A percentile compares a stretch with the other conserved stretches of the same genome.
phyloP scores from a whole-genome alignment of 1,140 invertebrate genomes.

The Caenorhabditis inopinata region DNA sequence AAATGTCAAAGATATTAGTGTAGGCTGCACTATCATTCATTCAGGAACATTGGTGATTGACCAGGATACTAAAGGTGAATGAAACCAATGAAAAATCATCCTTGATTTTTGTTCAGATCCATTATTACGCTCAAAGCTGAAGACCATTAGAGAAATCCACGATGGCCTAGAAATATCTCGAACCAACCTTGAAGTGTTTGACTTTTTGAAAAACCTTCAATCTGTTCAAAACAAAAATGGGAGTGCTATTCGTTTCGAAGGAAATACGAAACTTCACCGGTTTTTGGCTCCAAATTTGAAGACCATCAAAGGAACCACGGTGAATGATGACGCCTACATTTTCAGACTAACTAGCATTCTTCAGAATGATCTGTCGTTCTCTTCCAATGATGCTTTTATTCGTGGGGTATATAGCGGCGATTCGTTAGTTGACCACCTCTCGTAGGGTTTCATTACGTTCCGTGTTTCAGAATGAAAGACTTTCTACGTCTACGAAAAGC shows the following conservation, averaged over 20 bases:
- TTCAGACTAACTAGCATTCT: neutral
- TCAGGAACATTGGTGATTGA: neutral
- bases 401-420: neutral
- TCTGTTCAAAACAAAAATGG: neutral
- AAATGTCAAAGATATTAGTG: neutral
- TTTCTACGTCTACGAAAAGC: no score
- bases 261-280: neutral
- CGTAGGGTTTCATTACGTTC: no score
- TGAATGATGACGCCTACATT: neutral
- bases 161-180: neutral
- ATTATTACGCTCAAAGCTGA: neutral
- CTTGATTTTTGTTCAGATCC: no score
- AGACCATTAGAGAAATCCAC: neutral
- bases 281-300: neutral
- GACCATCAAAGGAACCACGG: neutral
- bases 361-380: neutral
- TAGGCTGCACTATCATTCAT: neutral
- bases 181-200: neutral
- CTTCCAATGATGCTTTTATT: neutral
- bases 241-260: neutral
- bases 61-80: neutral
- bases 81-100: no score
- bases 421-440: no score
- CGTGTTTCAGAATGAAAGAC: no score
- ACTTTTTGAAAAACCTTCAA: neutral